These are phyloP conservation scores for Distichodus sexfasciatus DNA, from an alignment of 2,797 vertebrate species.

Conservation along the genomic window DNA sequence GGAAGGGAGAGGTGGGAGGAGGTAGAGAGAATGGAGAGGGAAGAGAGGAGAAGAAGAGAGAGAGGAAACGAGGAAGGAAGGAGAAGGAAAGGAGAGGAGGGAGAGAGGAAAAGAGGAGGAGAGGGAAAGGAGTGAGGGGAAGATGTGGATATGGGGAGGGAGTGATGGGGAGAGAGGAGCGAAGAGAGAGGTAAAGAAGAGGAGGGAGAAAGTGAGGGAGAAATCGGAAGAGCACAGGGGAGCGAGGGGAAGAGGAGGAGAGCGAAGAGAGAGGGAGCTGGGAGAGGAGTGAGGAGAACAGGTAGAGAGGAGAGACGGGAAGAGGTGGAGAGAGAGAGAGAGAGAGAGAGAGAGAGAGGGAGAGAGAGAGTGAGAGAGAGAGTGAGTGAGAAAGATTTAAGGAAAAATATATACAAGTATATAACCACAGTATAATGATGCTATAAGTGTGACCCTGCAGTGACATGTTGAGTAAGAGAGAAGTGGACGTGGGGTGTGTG, in stretches of 20 bases:
- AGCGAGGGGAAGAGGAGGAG: neutral
- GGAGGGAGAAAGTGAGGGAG: neutral
- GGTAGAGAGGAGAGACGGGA: neutral
- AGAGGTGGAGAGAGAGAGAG: neutral
- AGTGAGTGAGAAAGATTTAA: neutral
- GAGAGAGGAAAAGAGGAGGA: too few species aligned
- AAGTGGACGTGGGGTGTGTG: neutral
- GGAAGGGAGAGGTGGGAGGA: neutral
- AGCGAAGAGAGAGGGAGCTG: neutral
- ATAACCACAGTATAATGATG: too few species aligned
- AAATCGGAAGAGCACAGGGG: neutral
- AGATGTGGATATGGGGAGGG: neutral
- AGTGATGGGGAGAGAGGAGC: neutral
- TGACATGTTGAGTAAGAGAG: neutral
- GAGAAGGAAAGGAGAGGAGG: neutral
- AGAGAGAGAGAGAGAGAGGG: neutral
- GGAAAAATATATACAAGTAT: neutral
- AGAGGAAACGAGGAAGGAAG: neutral
- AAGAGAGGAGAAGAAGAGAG: neutral
- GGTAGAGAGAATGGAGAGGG: neutral
- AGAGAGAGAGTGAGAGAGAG: neutral
- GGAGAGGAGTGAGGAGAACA: neutral
- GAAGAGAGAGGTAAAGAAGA: neutral
- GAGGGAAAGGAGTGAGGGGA: neutral
- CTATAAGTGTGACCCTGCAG: too few species aligned